phyloP scores from a whole-genome alignment of 2,888 invertebrate genomes.

The Coleophora deauratella region DNA sequence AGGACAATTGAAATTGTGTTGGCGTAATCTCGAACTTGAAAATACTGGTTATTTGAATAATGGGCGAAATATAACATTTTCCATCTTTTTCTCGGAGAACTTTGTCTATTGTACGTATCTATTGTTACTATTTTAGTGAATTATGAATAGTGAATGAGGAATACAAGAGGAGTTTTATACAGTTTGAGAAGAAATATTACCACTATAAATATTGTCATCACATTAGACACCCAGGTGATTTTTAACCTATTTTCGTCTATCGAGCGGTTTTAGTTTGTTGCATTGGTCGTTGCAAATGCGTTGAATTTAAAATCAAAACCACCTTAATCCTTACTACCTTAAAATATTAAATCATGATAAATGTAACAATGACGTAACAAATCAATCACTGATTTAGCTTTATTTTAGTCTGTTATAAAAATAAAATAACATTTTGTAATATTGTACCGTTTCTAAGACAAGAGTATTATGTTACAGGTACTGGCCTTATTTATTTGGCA shows the following conservation, averaged over 20 bases:
- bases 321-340: constrained; percentile 6
- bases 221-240: constrained; percentile 23
- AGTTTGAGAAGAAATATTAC: constrained; percentile 19
- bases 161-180: constrained; percentile 5
- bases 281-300: no score
- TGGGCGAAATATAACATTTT: no score
- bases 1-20: constrained; percentile 6
- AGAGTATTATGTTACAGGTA: constrained; percentile 68
- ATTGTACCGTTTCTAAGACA: constrained; percentile 1
- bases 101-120: constrained; percentile 25
- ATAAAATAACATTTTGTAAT: constrained; percentile 34
- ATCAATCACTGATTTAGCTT: constrained; percentile 7
- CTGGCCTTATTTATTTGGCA: constrained; percentile 46
- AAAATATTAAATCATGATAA: constrained; percentile 13
- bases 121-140: constrained; percentile 13
- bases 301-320: constrained; percentile 1
- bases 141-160: not conserved
- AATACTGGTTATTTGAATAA: constrained; percentile 2
- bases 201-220: constrained; percentile 49
- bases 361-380: constrained; percentile 7
- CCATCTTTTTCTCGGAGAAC: no score
- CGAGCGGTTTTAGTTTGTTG: constrained; percentile 11
- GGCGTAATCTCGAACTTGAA: no score
- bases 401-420: constrained; percentile 25
- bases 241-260: constrained; percentile 20